Conservation (phyloP, 1,140 invertebrate genomes). For the Caenorhabditis briggsae region DNA sequence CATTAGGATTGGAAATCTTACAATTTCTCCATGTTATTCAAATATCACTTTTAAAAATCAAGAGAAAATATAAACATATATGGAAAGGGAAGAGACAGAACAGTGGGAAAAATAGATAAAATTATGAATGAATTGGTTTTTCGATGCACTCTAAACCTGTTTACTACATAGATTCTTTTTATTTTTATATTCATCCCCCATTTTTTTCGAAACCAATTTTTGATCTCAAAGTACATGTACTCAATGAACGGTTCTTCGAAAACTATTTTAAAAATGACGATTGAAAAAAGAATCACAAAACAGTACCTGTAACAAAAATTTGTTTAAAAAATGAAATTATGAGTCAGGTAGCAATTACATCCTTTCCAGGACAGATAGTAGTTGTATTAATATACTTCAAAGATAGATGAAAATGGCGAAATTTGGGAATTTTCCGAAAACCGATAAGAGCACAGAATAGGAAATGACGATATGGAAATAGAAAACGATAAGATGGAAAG, state of each 20-base stretch:
- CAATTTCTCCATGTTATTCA: conserved; percentile 10
- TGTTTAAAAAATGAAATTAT: too few relatives aligned
- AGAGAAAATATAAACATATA: neutral
- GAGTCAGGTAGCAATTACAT: too few relatives aligned
- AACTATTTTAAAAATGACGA: neutral
- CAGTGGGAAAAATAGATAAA: neutral
- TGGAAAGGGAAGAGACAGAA: neutral
- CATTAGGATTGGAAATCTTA: neutral
- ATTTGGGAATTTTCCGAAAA: neutral
- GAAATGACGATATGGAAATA: conserved; percentile 16
- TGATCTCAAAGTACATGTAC: conserved; percentile 22
- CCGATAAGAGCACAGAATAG: conserved; percentile 12
- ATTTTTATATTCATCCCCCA: neutral
- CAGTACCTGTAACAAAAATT: too few relatives aligned
- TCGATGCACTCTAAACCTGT: conserved; percentile 42
- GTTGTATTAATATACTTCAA: neutral
- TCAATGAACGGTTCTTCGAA: neutral
- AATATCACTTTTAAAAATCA: neutral
- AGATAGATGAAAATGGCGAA: neutral
- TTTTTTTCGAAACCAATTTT: neutral
- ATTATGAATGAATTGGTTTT: conserved; percentile 11
- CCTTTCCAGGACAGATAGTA: neutral
- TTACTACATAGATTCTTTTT: conserved; percentile 4
- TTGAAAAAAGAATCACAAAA: too few relatives aligned
- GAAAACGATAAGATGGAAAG: neutral